phyloP scores from a whole-genome alignment of 2,888 invertebrate genomes.

The Volucella zonaria region DNA sequence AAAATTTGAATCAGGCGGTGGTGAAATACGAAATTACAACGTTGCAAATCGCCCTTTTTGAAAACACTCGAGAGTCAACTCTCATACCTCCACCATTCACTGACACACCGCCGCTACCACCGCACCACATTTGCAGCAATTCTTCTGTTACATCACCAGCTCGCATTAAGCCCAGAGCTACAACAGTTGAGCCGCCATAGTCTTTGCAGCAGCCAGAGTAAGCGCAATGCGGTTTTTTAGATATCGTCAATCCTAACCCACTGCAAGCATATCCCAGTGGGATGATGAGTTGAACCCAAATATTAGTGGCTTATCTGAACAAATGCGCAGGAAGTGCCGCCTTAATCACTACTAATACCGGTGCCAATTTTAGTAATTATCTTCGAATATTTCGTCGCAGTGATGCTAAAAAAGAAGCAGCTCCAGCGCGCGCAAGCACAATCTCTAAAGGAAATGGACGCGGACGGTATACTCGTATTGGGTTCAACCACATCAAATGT shows the following conservation, averaged over 20 bases:
- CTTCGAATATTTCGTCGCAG: too few relatives aligned
- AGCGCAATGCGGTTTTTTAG: constrained; percentile 76
- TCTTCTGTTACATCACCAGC: constrained; percentile 53
- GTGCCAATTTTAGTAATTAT: too few relatives aligned
- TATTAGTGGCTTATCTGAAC: constrained; percentile 80
- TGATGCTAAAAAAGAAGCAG: too few relatives aligned
- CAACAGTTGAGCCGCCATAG: constrained; percentile 69
- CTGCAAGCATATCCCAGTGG: constrained; percentile 78
- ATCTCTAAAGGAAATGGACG: too few relatives aligned
- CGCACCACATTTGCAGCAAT: constrained; percentile 71
- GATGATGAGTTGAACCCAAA: constrained; percentile 81
- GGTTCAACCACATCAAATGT: too few relatives aligned
- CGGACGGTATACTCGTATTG: too few relatives aligned
- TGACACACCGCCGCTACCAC: constrained; percentile 63
- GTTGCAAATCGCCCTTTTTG: constrained; percentile 78
- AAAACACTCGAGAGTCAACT: constrained; percentile 75
- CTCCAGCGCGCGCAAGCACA: too few relatives aligned
- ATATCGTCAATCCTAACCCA: constrained; percentile 78
- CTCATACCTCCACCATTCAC: constrained; percentile 72
- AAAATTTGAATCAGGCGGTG: constrained; percentile 75
- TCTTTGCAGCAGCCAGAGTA: constrained; percentile 43
- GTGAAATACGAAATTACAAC: constrained; percentile 75
- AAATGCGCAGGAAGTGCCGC: constrained; percentile 48
- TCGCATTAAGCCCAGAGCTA: constrained; percentile 75
- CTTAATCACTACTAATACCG: constrained; percentile 20